Base-by-base conservation (phyloP, 2,113 vertebrate species). In the Halichoeres trimaculatus region DNA sequence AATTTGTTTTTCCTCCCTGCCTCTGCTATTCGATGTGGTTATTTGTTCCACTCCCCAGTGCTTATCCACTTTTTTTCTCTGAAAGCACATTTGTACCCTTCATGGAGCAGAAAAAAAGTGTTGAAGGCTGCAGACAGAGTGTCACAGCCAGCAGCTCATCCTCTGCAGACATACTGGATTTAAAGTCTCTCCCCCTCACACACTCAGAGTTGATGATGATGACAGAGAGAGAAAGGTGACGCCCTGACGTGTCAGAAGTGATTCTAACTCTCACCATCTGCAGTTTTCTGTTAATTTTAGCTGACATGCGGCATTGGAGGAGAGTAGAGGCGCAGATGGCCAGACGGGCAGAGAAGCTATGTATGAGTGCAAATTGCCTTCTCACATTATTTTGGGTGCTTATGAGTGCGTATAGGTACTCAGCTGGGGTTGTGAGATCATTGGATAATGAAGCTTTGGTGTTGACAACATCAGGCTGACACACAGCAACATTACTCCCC, bases 281-380 rank as follows among this genome's bases (percentile, higher is more conserved):
- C 55, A 79, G 68, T 19, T 35, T 56, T 55, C 70, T n/a, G 80
- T 73, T 88, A 67, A 85, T 84, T 86, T 87, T 60, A 81, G 85
- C 70, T 71, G 80, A 79, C 76, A 13, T 55, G 72, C 80, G 52
- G 70, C 81, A 62, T 84, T 58, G 2, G 45, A 64, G 72, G 47
- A 69, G 70, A 66, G 57, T 68, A 11, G 40, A 30, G 70, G 76
- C 69, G 75, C 86, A 90, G 86, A 85, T 85, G 84, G 88, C 12
- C 40, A 75, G 41, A 72, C 16, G 38, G 63, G 55, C 65, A 13
- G 74, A 64, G 68, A 54, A 84, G 74, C 56, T 45, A 74, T 61
- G 74, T 65, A 61, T 16, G 80, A 78, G 85, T 72, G 84, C 78
- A 85, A 77, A 85, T 77, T 83, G 77, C 80, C 76, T 85, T 89